Evolutionary conservation across 2,888 invertebrate species (phyloP).

Genomic region (Pyrrhia umbra): DNA sequence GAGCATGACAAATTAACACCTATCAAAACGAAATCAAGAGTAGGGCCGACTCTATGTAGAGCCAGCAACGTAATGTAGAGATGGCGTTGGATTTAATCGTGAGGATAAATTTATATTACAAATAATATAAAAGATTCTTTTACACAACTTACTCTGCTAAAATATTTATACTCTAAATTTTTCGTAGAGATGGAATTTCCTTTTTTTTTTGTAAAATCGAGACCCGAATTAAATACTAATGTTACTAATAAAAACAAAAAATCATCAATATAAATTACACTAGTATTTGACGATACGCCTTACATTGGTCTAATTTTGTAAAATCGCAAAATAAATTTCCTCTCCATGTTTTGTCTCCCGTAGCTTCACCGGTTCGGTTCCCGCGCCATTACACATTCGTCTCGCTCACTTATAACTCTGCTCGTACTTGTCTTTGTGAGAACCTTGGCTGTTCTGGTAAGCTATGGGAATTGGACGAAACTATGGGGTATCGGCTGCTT

Average conservation of each 20-base stretch:
- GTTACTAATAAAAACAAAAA: neutral
- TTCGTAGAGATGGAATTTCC: no score
- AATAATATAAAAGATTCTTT: neutral
- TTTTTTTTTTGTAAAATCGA: no score
- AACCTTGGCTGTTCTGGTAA: constrained; percentile 55
- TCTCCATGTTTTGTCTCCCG: constrained; percentile 51
- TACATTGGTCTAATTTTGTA: constrained; percentile 20
- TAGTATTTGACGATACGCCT: constrained; percentile 2
- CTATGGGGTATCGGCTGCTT: constrained; percentile 39
- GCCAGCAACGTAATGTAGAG: constrained; percentile 59
- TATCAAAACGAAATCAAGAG: constrained; percentile 86
- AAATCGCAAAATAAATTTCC: constrained; percentile 24
- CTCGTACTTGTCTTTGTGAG: constrained; percentile 69
- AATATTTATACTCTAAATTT: neutral
- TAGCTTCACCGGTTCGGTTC: constrained; percentile 69
- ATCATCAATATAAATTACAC: neutral
- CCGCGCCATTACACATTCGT: constrained; percentile 85
- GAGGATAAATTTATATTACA: neutral
- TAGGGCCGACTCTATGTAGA: constrained; percentile 63
- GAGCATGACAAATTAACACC: constrained; percentile 82
- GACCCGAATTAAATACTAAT: no score
- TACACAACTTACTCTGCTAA: neutral
- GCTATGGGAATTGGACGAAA: constrained; percentile 56
- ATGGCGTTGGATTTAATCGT: neutral
- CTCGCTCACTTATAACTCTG: constrained; percentile 81